These are phyloP conservation scores for Euwallacea fornicatus DNA, from an alignment of 1,140 invertebrate genomes.

Conservation along the genomic window DNA sequence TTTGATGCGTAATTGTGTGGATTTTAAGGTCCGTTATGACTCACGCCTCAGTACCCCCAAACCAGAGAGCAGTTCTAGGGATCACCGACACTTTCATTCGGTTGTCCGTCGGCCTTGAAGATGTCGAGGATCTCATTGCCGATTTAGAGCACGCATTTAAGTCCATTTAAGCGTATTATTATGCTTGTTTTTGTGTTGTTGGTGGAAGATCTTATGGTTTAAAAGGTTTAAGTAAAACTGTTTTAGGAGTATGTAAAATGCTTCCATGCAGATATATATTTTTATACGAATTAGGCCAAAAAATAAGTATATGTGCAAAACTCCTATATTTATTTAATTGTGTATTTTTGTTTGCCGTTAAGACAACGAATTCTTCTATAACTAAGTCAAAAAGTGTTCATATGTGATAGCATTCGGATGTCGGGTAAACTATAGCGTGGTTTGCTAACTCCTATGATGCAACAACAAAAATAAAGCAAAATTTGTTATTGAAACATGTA, in stretches of 20 bases:
- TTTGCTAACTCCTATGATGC: too few relatives aligned
- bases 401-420: too few relatives aligned
- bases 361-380: too few relatives aligned
- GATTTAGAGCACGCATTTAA: constrained; percentile 83
- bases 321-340: too few relatives aligned
- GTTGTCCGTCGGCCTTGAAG: constrained; percentile 91
- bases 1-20: not conserved
- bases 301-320: too few relatives aligned
- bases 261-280: not conserved
- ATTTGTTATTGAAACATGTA: too few relatives aligned
- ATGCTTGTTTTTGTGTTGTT: not conserved
- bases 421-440: too few relatives aligned
- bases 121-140: constrained; percentile 80
- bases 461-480: too few relatives aligned
- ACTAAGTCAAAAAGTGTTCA: too few relatives aligned
- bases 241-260: not conserved
- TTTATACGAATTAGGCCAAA: not conserved
- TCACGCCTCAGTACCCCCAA: constrained; percentile 75
- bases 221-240: not conserved
- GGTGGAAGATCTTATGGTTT: not conserved
- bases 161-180: constrained; percentile 10
- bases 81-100: constrained; percentile 87
- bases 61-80: constrained; percentile 72
- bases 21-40: constrained; percentile 71
- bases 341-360: too few relatives aligned